Conservation (phyloP, 2,113 vertebrate species). For the Lathamus discolor region DNA sequence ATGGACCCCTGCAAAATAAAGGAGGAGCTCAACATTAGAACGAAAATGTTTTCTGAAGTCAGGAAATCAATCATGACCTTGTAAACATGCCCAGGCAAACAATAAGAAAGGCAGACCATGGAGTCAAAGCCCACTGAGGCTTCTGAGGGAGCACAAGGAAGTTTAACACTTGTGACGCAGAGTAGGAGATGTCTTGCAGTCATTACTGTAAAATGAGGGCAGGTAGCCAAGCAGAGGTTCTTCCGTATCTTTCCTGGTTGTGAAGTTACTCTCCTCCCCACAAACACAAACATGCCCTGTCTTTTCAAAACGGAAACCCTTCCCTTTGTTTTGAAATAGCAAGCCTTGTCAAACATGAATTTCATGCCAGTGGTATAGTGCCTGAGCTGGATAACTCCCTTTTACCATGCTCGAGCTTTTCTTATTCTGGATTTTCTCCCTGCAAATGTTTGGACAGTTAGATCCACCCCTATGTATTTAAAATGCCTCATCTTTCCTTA, state of each 20-base stretch:
- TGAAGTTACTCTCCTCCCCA: background rate
- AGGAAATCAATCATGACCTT: background rate
- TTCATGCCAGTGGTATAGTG: background rate
- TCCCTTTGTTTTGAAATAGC: background rate
- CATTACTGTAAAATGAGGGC: background rate
- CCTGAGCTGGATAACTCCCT: background rate
- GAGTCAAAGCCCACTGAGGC: background rate
- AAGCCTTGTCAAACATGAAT: background rate
- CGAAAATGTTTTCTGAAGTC: fast-evolving
- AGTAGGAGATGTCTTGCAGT: background rate
- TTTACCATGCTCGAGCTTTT: background rate
- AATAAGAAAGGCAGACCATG: background rate
- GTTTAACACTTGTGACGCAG: background rate
- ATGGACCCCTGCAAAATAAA: conserved; percentile 81
- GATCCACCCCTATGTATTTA: background rate
- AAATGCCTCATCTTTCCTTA: background rate
- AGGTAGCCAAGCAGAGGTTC: background rate
- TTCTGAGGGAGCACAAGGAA: background rate
- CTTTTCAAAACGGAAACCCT: background rate
- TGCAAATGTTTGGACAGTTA: background rate
- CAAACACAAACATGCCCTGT: background rate
- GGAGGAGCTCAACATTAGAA: background rate
- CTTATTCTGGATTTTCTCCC: background rate
- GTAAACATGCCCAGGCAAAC: background rate
- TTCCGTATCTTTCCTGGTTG: background rate